Evolutionary conservation across 2,888 invertebrate genomes (phyloP), one percentile per base, ranked within the genome.

Genomic region (Dicranocentrus wangi): DNA sequence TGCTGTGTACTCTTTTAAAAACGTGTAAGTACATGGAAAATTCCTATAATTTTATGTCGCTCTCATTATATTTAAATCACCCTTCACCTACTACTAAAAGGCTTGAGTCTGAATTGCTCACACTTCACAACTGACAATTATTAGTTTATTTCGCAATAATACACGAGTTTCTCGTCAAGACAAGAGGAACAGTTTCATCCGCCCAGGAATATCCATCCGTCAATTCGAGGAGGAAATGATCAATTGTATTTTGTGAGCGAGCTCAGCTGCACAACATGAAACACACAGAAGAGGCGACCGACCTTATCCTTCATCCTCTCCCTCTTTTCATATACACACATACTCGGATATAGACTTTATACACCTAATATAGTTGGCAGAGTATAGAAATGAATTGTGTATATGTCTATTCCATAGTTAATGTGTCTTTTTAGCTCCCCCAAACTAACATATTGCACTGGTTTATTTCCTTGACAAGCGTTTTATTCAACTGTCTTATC

Each of bases 401-500:
- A n/a, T n/a, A n/a, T n/a, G n/a, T n/a, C n/a, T n/a, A n/a, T n/a
- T n/a, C n/a, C n/a, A n/a, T n/a, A n/a, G n/a, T 55, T 55, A 55
- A 55, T 23, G 25, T 23, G 25, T 55, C 23, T 55, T 55, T 21
- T 23, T 55, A 25, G 39, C 39, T 23, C 65, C 43, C 39, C 23
- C 60, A 19, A 17, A 42, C 43, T 68, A 32, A 76, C 28, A 43
- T 76, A 76, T 76, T 68, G 66, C 60, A 43, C 43, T 23, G 66
- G 66, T 68, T 68, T 61, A 76, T 68, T 55, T 68, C 68, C 27
- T 27, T 68, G 76, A 68, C 76, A 76, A 60, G 68, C 43, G 42
- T 58, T 76, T 76, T 76, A 76, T 76, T 66, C 27, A 43, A 47
- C 68, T 76, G 68, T 76, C 68, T 76, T 55, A 73, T 73, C 63